Conservation (phyloP, 2,797 vertebrate species). For the Moxostoma hubbsi region DNA sequence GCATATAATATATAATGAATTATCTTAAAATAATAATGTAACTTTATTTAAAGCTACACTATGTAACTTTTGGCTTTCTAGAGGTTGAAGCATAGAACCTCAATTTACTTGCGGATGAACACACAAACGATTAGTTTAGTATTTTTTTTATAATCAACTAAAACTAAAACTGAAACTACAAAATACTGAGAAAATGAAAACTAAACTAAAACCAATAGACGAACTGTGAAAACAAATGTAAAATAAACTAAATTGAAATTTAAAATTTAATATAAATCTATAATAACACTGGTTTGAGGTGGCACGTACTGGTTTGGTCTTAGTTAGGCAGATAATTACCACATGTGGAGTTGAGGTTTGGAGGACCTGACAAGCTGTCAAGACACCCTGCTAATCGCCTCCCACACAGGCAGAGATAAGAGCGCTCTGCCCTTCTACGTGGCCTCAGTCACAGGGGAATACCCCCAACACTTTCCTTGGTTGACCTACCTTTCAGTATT, state of each 20-base stretch:
- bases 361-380: constrained; percentile 29
- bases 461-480: not conserved
- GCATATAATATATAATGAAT: not conserved
- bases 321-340: constrained; percentile 48
- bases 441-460: constrained; percentile 34
- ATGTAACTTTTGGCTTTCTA: too few relatives aligned
- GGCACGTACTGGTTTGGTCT: constrained; percentile 26
- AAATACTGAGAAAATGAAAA: too few relatives aligned
- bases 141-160: too few relatives aligned
- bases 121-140: too few relatives aligned
- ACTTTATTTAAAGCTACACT: too few relatives aligned
- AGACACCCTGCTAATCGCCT: constrained; percentile 57
- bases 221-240: too few relatives aligned
- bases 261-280: too few relatives aligned
- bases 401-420: constrained; percentile 60
- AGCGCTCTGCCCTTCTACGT: constrained; percentile 8
- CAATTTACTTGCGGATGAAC: too few relatives aligned
- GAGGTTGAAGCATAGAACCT: too few relatives aligned
- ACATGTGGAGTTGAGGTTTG: constrained; percentile 22
- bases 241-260: too few relatives aligned
- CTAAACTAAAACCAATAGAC: too few relatives aligned
- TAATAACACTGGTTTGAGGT: not conserved
- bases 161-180: too few relatives aligned
- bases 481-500: constrained; percentile 16
- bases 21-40: not conserved